Evolutionary conservation across 1,140 invertebrate species (phyloP).

Genomic region (Leptoteleia sp.): DNA sequence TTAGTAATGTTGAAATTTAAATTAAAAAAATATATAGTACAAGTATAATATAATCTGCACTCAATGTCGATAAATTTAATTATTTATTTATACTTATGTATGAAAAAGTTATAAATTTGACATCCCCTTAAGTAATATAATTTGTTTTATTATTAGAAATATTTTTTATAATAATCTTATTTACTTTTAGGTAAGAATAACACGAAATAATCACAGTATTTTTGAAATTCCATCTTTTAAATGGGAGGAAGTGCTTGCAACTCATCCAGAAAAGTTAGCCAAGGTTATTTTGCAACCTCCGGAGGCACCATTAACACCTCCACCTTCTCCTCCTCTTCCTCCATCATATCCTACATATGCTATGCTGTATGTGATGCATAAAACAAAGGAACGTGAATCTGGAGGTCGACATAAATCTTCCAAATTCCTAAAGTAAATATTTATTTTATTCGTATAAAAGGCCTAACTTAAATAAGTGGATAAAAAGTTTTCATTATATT

Average conservation of each 20-base stretch:
- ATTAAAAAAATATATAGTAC: too few relatives aligned
- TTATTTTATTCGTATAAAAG: too few relatives aligned
- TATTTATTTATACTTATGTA: too few relatives aligned
- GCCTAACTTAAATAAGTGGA: too few relatives aligned
- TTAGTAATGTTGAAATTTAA: neutral
- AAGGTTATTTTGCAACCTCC: slow-evolving; percentile 75
- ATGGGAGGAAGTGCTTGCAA: slow-evolving; percentile 78
- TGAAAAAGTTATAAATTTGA: too few relatives aligned
- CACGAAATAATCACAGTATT: slow-evolving; percentile 74
- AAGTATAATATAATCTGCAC: too few relatives aligned
- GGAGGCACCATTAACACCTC: slow-evolving; percentile 73
- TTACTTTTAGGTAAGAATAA: slow-evolving; percentile 74
- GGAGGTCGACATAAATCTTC: slow-evolving; percentile 52
- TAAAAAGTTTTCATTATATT: too few relatives aligned
- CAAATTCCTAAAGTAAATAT: slow-evolving; percentile 73
- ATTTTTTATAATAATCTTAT: neutral
- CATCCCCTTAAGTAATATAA: too few relatives aligned
- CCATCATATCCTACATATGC: slow-evolving; percentile 80
- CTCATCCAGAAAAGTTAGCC: slow-evolving; percentile 79
- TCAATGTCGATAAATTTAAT: too few relatives aligned
- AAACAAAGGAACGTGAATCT: slow-evolving; percentile 73
- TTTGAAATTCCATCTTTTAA: slow-evolving; percentile 72
- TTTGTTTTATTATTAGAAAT: too few relatives aligned
- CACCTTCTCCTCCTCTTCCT: slow-evolving; percentile 69
- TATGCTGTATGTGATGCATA: slow-evolving; percentile 80